Conservation (phyloP, 1,140 invertebrate genomes). For the Mamestra configurata region DNA sequence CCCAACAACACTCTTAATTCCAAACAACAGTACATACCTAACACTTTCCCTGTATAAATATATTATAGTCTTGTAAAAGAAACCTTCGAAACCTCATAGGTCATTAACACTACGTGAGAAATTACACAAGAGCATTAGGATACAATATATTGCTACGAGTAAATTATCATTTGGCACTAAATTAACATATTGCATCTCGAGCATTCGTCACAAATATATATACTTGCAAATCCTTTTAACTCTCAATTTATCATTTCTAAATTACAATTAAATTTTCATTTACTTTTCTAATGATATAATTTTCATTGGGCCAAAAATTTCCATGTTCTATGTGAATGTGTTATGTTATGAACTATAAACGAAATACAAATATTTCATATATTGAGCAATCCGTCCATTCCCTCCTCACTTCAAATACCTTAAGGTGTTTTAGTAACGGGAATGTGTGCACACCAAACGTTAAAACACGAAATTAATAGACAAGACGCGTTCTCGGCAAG, state of each 20-base stretch:
- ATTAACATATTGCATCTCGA: constrained; percentile 88
- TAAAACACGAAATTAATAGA: constrained; percentile 76
- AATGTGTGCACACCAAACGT: constrained; percentile 65
- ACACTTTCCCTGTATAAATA: constrained; percentile 87
- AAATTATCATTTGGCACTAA: constrained; percentile 88
- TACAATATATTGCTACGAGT: constrained; percentile 87
- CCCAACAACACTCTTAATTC: constrained; percentile 84
- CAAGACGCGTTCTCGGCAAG: constrained; percentile 84
- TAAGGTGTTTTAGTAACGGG: constrained; percentile 58
- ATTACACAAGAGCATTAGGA: constrained; percentile 86
- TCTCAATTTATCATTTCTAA: constrained; percentile 69
- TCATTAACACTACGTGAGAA: constrained; percentile 86
- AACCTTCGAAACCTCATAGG: constrained; percentile 86
- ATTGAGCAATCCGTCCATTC: constrained; percentile 82
- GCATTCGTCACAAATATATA: constrained; percentile 83
- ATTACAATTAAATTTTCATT: constrained; percentile 79
- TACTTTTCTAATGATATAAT: constrained; percentile 77
- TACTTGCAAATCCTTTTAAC: constrained; percentile 74
- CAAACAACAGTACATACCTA: constrained; percentile 86
- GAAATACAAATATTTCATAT: constrained; percentile 70
- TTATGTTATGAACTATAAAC: constrained; percentile 68
- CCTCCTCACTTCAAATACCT: constrained; percentile 58
- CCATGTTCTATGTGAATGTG: constrained; percentile 68
- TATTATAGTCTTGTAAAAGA: constrained; percentile 87
- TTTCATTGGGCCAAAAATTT: constrained; percentile 76